A percentile compares a stretch with the other conserved stretches of the same genome.
Evolutionary conservation across 35 echinoderm and acorn worm species (phyloP).

Genomic region (Eucidaris tribuloides): DNA sequence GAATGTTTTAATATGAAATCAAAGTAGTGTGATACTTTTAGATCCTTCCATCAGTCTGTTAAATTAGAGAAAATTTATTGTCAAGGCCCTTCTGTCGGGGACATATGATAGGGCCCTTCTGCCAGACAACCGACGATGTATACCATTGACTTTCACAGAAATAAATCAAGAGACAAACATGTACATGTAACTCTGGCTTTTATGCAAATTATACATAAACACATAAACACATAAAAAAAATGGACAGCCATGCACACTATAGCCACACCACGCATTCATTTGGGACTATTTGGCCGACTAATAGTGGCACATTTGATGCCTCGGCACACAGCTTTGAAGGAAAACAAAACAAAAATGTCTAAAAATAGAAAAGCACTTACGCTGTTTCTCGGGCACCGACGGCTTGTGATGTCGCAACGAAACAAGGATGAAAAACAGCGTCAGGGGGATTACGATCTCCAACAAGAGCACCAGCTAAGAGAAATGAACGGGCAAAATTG

Average conservation of each 20-base stretch:
- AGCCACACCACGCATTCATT: not conserved
- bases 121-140: no score
- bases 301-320: no score
- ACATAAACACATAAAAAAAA: not conserved
- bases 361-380: conserved; percentile 30
- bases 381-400: conserved; percentile 45
- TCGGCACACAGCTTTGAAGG: not conserved
- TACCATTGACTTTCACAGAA: no score
- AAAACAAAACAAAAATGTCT: not conserved
- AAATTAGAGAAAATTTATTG: no score
- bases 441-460: conserved; percentile 75
- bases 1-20: no score
- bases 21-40: no score
- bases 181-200: no score
- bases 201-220: not conserved
- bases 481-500: conserved; percentile 12
- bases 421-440: conserved; percentile 77
- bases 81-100: no score
- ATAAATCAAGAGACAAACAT: no score
- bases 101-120: no score
- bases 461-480: conserved; percentile 64
- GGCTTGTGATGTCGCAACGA: conserved; percentile 72
- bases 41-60: no score
- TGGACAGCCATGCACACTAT: not conserved
- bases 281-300: not conserved